Evolutionary conservation across 2,888 invertebrate genomes (phyloP).

Genomic region (Tenthredo notha): DNA sequence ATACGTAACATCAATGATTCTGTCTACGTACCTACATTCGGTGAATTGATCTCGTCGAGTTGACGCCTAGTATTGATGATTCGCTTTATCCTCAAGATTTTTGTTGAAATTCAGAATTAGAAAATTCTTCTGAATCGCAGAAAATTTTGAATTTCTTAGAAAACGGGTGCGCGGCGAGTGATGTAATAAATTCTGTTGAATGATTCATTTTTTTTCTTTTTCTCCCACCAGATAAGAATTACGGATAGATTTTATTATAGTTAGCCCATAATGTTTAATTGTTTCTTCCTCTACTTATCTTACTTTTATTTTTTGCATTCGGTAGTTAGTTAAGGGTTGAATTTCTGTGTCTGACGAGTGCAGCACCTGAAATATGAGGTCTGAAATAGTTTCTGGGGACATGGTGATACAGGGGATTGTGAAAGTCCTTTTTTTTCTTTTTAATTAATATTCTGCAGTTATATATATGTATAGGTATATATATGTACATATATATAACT

Average conservation of each 20-base stretch:
- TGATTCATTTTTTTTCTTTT: neutral
- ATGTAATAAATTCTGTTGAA: neutral
- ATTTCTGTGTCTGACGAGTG: neutral
- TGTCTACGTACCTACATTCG: too few species aligned
- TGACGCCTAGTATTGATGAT: too few species aligned
- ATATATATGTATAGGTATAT: neutral
- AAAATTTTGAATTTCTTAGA: too few species aligned
- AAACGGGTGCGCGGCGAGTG: too few species aligned
- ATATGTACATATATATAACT: too few species aligned
- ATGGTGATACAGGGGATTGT: neutral
- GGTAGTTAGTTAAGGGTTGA: neutral
- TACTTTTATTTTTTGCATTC: neutral
- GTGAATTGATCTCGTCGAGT: too few species aligned
- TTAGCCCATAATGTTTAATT: neutral
- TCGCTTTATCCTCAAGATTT: too few species aligned
- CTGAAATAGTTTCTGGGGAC: neutral
- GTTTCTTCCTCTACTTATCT: neutral
- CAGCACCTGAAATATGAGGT: neutral
- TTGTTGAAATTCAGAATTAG: too few species aligned
- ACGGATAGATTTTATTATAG: neutral
- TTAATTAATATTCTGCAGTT: conserved; percentile 10
- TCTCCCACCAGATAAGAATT: too few species aligned
- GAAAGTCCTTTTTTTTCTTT: neutral
- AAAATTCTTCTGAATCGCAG: too few species aligned
- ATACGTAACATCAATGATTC: too few species aligned